Conservation (phyloP, 2,113 vertebrate genomes). For the Nannobrachium achirus region DNA sequence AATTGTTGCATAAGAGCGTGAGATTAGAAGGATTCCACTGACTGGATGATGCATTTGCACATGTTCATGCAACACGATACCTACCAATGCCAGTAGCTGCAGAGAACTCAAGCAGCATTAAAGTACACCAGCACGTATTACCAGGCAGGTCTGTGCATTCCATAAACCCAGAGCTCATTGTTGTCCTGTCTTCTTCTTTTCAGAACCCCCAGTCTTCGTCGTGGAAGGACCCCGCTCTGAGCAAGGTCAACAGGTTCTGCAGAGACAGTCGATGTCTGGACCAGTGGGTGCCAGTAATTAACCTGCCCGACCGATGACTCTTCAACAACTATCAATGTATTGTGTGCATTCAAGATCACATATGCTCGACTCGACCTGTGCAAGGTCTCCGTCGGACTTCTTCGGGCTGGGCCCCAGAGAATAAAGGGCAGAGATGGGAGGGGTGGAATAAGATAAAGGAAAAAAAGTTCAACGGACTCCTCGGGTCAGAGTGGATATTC, state of each 20-base stretch:
- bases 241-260: constrained; percentile 93
- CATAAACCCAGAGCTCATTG: background rate
- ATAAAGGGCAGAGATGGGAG: constrained; percentile 28
- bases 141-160: background rate
- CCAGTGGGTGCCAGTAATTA: constrained; percentile 95
- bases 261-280: constrained; percentile 93
- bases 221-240: constrained; percentile 91
- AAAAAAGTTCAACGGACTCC: constrained; percentile 36
- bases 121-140: background rate
- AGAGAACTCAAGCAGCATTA: background rate
- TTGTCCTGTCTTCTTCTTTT: constrained; percentile 24
- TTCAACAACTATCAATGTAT: constrained; percentile 34
- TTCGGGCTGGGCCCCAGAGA: constrained; percentile 45
- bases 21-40: constrained; percentile 31
- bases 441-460: constrained; percentile 26
- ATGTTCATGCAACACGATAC: background rate
- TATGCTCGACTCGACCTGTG: constrained; percentile 82
- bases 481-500: constrained; percentile 57
- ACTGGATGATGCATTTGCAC: constrained; percentile 4
- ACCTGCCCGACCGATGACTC: constrained; percentile 92
- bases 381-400: constrained; percentile 79
- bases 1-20: constrained; percentile 22
- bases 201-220: constrained; percentile 89
- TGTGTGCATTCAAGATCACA: constrained; percentile 59
- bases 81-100: background rate